Conservation (phyloP, 2,888 invertebrate genomes). For the Stenoptilia bipunctidactyla region DNA sequence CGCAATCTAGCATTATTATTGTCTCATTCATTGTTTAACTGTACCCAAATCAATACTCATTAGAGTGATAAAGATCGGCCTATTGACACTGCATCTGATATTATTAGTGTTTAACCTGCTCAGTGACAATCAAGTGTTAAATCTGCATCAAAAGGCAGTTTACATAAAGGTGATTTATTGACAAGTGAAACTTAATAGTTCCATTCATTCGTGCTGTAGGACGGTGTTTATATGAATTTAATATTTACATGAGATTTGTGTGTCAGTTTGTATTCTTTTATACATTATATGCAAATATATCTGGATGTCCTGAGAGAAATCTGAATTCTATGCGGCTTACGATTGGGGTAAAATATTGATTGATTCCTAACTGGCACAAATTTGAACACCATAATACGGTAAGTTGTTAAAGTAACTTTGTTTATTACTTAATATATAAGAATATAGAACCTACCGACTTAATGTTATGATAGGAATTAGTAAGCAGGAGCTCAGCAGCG, state of each 20-base stretch:
- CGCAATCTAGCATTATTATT: constrained; percentile 53
- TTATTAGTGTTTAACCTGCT: constrained; percentile 25
- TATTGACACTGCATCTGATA: constrained; percentile 25
- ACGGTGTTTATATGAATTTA: constrained; percentile 42
- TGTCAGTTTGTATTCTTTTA: not conserved
- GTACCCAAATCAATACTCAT: constrained; percentile 50
- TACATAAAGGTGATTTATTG: constrained; percentile 47
- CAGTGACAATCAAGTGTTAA: constrained; percentile 32
- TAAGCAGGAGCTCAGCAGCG: too few species aligned
- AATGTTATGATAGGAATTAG: too few species aligned
- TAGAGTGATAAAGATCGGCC: constrained; percentile 40
- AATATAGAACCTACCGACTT: too few species aligned
- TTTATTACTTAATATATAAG: too few species aligned
- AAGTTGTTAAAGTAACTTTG: too few species aligned
- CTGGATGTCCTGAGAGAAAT: constrained; percentile 4
- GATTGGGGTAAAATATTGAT: constrained; percentile 37
- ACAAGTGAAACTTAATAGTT: constrained; percentile 61
- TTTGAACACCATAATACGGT: too few species aligned
- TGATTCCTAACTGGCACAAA: constrained; percentile 15
- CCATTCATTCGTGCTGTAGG: constrained; percentile 34
- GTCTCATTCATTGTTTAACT: constrained; percentile 50
- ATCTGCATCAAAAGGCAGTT: constrained; percentile 24
- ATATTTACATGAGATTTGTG: constrained; percentile 32
- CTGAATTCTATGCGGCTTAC: constrained; percentile 34
- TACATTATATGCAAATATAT: not conserved